phyloP scores from a whole-genome alignment of 2,797 vertebrate species.

The Taeniopygia guttata region DNA sequence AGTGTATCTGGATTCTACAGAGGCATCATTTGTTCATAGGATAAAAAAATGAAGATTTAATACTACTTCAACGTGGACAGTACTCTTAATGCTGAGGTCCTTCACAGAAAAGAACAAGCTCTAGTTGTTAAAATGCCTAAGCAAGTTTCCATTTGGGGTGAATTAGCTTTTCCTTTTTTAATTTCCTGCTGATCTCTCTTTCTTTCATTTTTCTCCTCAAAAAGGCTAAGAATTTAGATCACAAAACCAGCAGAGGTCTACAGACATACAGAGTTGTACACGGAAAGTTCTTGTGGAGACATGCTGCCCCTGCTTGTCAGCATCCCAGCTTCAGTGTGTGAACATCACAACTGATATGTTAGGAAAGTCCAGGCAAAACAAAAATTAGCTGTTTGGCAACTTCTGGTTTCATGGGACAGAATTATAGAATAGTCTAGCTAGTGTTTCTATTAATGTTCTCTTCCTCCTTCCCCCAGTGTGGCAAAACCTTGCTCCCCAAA shows the following conservation, averaged over 20 bases:
- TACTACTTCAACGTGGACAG: not conserved
- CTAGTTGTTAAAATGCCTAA: not conserved
- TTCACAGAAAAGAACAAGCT: not conserved
- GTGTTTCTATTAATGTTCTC: not conserved
- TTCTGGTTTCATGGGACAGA: not conserved
- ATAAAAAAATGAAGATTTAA: not conserved
- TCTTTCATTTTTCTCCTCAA: not conserved
- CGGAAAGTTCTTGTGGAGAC: not conserved
- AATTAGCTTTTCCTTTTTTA: not conserved
- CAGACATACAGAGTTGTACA: not conserved
- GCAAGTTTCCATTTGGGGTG: not conserved
- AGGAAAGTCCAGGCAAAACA: not conserved
- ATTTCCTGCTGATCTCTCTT: not conserved
- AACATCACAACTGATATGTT: not conserved
- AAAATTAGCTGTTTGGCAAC: not conserved
- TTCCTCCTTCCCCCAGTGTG: not conserved
- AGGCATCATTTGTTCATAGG: not conserved
- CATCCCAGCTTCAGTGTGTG: not conserved
- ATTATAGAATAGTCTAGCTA: not conserved
- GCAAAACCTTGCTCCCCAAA: not conserved
- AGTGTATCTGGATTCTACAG: not conserved
- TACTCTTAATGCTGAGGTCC: not conserved
- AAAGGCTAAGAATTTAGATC: not conserved
- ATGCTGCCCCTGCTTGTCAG: not conserved
- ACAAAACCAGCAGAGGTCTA: not conserved